Base-by-base conservation (phyloP, 2,113 vertebrate species). In the Sitta europaea region DNA sequence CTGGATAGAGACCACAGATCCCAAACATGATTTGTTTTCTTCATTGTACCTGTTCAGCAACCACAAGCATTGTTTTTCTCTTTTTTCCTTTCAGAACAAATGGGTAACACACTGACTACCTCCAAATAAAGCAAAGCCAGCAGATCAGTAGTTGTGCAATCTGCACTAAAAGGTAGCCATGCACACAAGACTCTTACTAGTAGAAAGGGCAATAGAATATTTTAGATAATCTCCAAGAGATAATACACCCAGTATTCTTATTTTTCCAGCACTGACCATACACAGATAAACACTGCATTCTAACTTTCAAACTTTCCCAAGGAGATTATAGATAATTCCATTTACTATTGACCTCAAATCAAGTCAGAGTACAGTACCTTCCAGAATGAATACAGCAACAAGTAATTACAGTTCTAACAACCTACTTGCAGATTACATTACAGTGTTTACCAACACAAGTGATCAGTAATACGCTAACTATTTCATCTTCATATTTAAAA, bases 111-210 rank as follows among this genome's bases (percentile, higher is more conserved):
- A 59, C 43, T 53, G 31, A 61, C 61, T 5, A 73, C 5, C 38
- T 40, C 50, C 28, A 83, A 62, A 88, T 22, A 67, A 38, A 86
- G 70, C 22, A 81, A 0, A 61, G 45, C 15, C 58, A 91, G 57
- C 19, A 85, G 43, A 63, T 12, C 16, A 81, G 27, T 1, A 58
- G 28, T 5, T 36, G 35, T 51, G 43, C 27, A 47, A 35, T 24
- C 21, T 59, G 17, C 21, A 67, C 8, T 24, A 80, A 53, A 47
- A 84, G 17, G 67, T 5, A 85, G 31, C 23, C 42, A 47, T 5
- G 20, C 23, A 59, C 1, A 1, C 16, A 23, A 1, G 0, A 5
- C 15, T 45, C 23, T 27, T 48, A 18, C 5, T 1, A 80, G n/a
- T 2, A 72, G n/a, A 53, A 77, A 78, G 50, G 36, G 8, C 7